phyloP scores from a whole-genome alignment of 2,797 vertebrate genomes.

The Falco novaeseelandiae region DNA sequence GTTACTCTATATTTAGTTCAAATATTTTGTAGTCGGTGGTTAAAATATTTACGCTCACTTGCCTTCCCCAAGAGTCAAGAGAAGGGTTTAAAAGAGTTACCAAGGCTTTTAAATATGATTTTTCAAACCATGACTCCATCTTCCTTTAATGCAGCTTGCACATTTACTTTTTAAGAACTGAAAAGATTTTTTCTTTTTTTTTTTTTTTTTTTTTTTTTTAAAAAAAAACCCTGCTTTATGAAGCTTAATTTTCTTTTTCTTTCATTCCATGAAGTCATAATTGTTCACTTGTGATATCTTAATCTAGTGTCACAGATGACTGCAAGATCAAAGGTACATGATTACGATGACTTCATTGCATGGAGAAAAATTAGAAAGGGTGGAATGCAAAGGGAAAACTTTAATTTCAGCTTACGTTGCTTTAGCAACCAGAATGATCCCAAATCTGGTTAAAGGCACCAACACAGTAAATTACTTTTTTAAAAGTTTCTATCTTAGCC shows the following conservation, averaged over 20 bases:
- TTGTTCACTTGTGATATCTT: conserved; percentile 65
- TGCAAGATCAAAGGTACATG: conserved; percentile 67
- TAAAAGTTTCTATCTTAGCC: neutral
- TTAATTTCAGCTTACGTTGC: conserved; percentile 51
- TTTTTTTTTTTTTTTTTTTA: neutral
- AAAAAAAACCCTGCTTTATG: conserved; percentile 62
- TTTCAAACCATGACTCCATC: conserved; percentile 17
- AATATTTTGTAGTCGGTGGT: conserved; percentile 31
- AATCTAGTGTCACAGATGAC: conserved; percentile 63
- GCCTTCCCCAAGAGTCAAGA: neutral
- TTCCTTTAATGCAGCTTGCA: conserved; percentile 16
- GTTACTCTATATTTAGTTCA: conserved; percentile 37
- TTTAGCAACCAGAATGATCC: conserved; percentile 66
- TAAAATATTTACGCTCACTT: neutral
- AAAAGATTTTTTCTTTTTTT: neutral
- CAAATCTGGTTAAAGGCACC: conserved; percentile 23
- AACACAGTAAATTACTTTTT: conserved; percentile 29
- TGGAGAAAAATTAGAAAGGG: conserved; percentile 54
- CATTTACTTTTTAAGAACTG: conserved; percentile 10
- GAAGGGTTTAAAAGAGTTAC: neutral
- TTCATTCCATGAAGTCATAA: conserved; percentile 62
- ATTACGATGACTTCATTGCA: conserved; percentile 48
- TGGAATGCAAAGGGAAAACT: conserved; percentile 47
- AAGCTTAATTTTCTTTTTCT: conserved; percentile 56
- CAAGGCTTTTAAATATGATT: neutral